Evolutionary conservation across 2,888 invertebrate genomes (phyloP).

Genomic region (Herminia tarsipennalis): DNA sequence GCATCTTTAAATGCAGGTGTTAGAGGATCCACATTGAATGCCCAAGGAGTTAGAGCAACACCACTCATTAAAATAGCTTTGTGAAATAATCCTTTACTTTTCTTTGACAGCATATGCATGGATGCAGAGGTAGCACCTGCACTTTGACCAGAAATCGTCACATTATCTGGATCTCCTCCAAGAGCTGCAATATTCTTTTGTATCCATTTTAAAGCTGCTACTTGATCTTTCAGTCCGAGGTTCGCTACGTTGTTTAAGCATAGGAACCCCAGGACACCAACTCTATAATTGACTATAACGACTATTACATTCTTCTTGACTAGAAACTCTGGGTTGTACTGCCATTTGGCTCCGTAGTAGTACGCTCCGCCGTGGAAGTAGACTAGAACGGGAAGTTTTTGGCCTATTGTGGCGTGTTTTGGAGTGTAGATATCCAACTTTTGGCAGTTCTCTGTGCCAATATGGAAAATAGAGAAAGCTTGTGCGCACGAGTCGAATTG

Average conservation of each 20-base stretch:
- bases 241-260: slow-evolving; percentile 71
- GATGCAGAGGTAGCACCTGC: slow-evolving; percentile 72
- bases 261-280: slow-evolving; percentile 73
- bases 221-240: slow-evolving; percentile 74
- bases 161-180: slow-evolving; percentile 77
- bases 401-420: slow-evolving; percentile 34
- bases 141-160: slow-evolving; percentile 75
- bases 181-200: slow-evolving; percentile 69
- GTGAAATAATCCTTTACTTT: slow-evolving; percentile 70
- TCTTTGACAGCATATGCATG: slow-evolving; percentile 69
- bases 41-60: slow-evolving; percentile 68
- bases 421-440: slow-evolving; percentile 71
- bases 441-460: slow-evolving; percentile 71
- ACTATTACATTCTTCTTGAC: slow-evolving; percentile 67
- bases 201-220: slow-evolving; percentile 76
- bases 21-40: slow-evolving; percentile 65
- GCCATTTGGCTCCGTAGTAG: slow-evolving; percentile 72
- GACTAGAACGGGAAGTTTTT: slow-evolving; percentile 67
- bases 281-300: slow-evolving; percentile 71
- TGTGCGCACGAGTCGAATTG: slow-evolving; percentile 66
- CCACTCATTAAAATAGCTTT: slow-evolving; percentile 75
- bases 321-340: slow-evolving; percentile 75
- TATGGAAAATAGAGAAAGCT: slow-evolving; percentile 50
- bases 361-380: slow-evolving; percentile 78
- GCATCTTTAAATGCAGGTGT: slow-evolving; percentile 63